Percentiles rank a stretch among this genome's conserved stretches.
Conservation (phyloP, 1,140 invertebrate genomes). For the Calycopis cecrops region DNA sequence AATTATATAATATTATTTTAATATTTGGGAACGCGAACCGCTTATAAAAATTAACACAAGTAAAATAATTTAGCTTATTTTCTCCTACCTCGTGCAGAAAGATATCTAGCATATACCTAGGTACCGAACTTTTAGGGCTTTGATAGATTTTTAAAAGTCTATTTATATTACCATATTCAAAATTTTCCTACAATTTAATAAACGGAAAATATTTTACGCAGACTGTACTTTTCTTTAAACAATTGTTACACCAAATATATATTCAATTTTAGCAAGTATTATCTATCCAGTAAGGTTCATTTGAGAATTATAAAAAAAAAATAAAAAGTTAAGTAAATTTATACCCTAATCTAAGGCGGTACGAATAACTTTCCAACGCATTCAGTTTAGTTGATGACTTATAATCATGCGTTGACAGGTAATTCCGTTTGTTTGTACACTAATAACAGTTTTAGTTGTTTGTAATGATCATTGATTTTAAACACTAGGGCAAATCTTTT, state of each 20-base stretch:
- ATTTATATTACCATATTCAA: too few relatives aligned
- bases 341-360: neutral
- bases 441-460: slow-evolving; percentile 20
- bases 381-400: slow-evolving; percentile 22
- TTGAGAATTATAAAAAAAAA: neutral
- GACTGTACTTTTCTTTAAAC: neutral
- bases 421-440: slow-evolving; percentile 22
- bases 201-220: neutral
- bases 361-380: neutral
- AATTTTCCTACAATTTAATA: too few relatives aligned
- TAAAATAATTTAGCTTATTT: too few relatives aligned
- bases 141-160: too few relatives aligned
- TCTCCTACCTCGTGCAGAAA: too few relatives aligned
- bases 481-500: neutral
- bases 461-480: slow-evolving; percentile 22
- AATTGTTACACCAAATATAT: neutral
- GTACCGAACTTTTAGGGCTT: too few relatives aligned
- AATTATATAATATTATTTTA: too few relatives aligned
- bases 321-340: neutral
- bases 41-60: too few relatives aligned
- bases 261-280: slow-evolving; percentile 9
- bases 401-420: slow-evolving; percentile 44
- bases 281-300: slow-evolving; percentile 8
- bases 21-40: too few relatives aligned
- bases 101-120: too few relatives aligned